Percentiles rank a stretch among this genome's conserved stretches.
Evolutionary conservation across 2,797 vertebrate genomes (phyloP).

Genomic region (Propithecus deckenii): DNA sequence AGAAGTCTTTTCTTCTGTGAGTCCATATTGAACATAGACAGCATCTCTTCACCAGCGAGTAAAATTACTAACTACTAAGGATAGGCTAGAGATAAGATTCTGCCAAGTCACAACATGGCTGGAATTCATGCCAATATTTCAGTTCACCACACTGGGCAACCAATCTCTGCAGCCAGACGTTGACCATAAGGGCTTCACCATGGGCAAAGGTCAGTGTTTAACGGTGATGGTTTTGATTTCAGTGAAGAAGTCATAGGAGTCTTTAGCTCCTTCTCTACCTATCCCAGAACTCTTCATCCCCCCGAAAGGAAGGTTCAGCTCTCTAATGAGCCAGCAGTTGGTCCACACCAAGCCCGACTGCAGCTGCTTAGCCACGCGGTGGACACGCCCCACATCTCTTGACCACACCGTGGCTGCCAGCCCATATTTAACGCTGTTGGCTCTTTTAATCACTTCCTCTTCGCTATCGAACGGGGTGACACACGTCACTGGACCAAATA

Average conservation of each 20-base stretch:
- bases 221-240: slow-evolving; percentile 95
- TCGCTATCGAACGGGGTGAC: slow-evolving; percentile 93
- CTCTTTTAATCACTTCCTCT: slow-evolving; percentile 92
- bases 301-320: slow-evolving; percentile 97
- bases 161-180: background rate
- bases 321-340: slow-evolving; percentile 97
- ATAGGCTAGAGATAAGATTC: background rate
- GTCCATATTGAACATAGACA: background rate
- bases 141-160: fast-evolving
- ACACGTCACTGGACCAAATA: slow-evolving; percentile 97
- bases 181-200: fast-evolving
- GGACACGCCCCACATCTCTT: slow-evolving; percentile 88
- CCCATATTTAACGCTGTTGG: slow-evolving; percentile 93
- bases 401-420: slow-evolving; percentile 95
- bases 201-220: slow-evolving; percentile 88
- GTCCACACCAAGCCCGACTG: slow-evolving; percentile 96
- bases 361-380: slow-evolving; percentile 90
- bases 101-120: background rate
- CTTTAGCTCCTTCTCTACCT: slow-evolving; percentile 94
- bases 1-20: background rate
- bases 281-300: slow-evolving; percentile 97
- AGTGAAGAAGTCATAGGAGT: slow-evolving; percentile 97
- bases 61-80: background rate
- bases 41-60: background rate
- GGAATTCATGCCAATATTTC: background rate